A percentile compares a stretch with the other conserved stretches of the same genome.
These are phyloP conservation scores for Taurulus bubalis DNA, from an alignment of 2,113 vertebrate species.

Conservation along the genomic window DNA sequence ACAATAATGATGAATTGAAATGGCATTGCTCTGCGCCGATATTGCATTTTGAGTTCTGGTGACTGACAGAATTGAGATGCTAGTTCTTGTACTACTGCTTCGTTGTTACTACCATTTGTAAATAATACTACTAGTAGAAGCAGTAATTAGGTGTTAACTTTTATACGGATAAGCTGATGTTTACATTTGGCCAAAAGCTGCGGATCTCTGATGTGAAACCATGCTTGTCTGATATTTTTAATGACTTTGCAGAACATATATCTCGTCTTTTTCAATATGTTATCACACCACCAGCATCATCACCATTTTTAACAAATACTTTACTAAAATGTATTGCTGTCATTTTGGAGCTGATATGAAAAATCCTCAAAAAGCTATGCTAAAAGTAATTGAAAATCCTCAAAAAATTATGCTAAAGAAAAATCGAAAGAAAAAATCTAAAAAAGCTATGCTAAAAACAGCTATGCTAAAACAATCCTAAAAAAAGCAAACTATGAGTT, in stretches of 20 bases:
- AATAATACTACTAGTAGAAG: background rate
- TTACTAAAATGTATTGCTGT: background rate
- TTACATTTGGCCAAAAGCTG: background rate
- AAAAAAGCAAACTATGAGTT: too few relatives aligned
- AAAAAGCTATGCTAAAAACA: too few relatives aligned
- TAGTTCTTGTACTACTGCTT: background rate
- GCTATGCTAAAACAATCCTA: too few relatives aligned
- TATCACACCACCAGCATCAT: background rate
- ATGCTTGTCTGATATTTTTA: background rate
- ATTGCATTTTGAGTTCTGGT: background rate
- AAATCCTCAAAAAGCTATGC: background rate
- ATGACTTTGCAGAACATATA: too few relatives aligned
- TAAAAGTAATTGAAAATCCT: too few relatives aligned
- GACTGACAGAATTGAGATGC: background rate
- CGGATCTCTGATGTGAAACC: background rate
- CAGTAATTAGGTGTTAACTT: background rate
- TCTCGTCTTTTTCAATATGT: background rate
- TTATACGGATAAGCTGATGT: too few relatives aligned
- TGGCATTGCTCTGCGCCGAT: background rate
- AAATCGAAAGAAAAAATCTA: too few relatives aligned
- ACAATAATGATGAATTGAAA: conserved; percentile 24
- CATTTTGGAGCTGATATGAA: background rate
- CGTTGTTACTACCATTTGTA: background rate
- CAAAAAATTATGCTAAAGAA: too few relatives aligned
- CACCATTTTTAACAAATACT: background rate